phyloP scores from a whole-genome alignment of 1,140 invertebrate genomes.

The Drosophila elegans region DNA sequence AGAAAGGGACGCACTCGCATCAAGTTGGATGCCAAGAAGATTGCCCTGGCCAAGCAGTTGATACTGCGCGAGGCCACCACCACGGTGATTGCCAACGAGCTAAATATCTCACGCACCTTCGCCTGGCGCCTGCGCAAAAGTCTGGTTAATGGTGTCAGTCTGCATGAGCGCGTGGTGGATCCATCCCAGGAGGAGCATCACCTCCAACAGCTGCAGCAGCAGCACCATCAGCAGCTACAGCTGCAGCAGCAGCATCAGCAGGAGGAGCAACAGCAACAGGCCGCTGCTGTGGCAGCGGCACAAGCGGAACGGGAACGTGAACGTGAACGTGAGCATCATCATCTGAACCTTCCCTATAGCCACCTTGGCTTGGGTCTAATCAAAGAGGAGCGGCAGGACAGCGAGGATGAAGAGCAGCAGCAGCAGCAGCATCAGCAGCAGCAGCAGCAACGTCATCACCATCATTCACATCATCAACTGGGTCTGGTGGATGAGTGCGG shows the following conservation, averaged over 20 bases:
- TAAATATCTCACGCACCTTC: slow-evolving; percentile 82
- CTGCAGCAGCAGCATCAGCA: slow-evolving; percentile 13
- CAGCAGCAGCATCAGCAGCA: slow-evolving; percentile 23
- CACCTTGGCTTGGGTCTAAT: slow-evolving; percentile 58
- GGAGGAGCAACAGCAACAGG: slow-evolving; percentile 15
- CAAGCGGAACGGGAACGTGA: slow-evolving; percentile 24
- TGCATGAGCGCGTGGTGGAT: slow-evolving; percentile 79
- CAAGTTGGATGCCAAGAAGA: slow-evolving; percentile 82
- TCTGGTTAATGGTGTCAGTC: slow-evolving; percentile 78
- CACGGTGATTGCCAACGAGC: slow-evolving; percentile 80
- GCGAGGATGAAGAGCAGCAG: slow-evolving; percentile 61
- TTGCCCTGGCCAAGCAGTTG: slow-evolving; percentile 78
- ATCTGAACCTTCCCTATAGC: slow-evolving; percentile 50
- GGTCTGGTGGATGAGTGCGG: slow-evolving; percentile 40
- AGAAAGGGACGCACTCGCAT: slow-evolving; percentile 83
- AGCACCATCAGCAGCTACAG: slow-evolving; percentile 10
- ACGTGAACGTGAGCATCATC: slow-evolving; percentile 31
- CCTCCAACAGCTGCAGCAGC: slow-evolving; percentile 46
- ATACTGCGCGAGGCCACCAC: slow-evolving; percentile 81
- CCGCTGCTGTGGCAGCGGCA: slow-evolving; percentile 21
- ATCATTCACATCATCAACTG: slow-evolving; percentile 20
- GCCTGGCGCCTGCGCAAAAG: slow-evolving; percentile 83
- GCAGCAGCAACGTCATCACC: slow-evolving; percentile 31
- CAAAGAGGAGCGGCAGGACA: slow-evolving; percentile 69
- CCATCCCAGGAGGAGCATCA: slow-evolving; percentile 63